Conservation (phyloP, 2,797 vertebrate genomes). For the Alectoris magna region DNA sequence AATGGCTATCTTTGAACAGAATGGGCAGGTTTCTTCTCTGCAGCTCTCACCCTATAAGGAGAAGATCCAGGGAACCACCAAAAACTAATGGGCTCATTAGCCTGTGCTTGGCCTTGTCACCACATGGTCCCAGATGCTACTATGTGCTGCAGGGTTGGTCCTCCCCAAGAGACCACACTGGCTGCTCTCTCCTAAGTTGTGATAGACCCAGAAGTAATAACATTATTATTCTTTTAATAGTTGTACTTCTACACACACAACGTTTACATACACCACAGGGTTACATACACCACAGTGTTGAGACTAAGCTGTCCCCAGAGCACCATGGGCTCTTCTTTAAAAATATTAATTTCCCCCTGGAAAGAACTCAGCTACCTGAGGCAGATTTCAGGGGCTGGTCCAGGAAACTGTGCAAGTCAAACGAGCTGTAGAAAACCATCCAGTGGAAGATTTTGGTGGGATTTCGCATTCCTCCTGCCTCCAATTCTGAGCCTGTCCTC, state of each 20-base stretch:
- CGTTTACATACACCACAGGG: too few relatives aligned
- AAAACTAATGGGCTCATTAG: not conserved
- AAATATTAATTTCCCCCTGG: not conserved
- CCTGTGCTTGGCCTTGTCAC: not conserved
- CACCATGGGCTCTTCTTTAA: not conserved
- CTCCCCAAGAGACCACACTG: not conserved
- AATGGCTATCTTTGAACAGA: constrained; percentile 3
- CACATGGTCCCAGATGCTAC: not conserved
- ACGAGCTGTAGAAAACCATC: not conserved
- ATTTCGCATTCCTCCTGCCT: not conserved
- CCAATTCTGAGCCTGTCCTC: too few relatives aligned
- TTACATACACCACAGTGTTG: too few relatives aligned
- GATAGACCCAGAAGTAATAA: not conserved
- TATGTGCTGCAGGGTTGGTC: not conserved
- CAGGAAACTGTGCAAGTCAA: not conserved
- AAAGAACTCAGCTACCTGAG: not conserved
- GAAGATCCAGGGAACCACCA: not conserved
- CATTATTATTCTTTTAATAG: not conserved
- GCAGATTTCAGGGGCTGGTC: not conserved
- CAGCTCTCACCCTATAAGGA: not conserved
- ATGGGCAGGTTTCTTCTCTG: not conserved
- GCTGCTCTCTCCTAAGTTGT: not conserved
- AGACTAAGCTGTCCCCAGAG: not conserved
- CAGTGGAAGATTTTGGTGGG: not conserved
- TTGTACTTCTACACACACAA: not conserved